Base-by-base conservation (phyloP, 1,140 invertebrate genomes). In the Bacillus rossius region DNA sequence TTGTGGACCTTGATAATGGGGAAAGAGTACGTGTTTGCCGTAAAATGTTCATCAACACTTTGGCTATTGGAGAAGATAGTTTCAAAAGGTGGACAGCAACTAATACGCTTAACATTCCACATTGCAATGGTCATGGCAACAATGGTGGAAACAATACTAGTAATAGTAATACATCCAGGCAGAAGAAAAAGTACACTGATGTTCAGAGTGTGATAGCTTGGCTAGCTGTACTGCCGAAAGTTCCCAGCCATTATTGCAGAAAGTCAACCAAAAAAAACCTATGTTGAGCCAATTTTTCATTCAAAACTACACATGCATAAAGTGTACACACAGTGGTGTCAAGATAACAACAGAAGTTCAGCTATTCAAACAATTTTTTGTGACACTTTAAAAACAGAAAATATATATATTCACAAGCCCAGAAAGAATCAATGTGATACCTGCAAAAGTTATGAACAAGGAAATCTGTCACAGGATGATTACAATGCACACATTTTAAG, bases 181-280 rank as follows among this genome's bases (percentile, higher is more conserved):
- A 34, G 10, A 34, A 34, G 4, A 34, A 34, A 34, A 34, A 34
- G 29, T 34, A 34, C 29, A 34, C 4, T 10, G 29, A 34, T 34
- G 29, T 34, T n/a, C n/a, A 25, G 14, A 17, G 26, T 49, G 42
- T 50, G 8, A 57, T 50, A 38, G 47, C 50, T 23, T 61, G 54
- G 55, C 22, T 55, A 41, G 13, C 29, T 43, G 38, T 48, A 47
- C 23, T 38, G 16, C 20, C 26, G 16, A 50, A 43, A 19, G 25
- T 64, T 16, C 22, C 38, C 10, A 48, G 22, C n/a, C 20, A 63
- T 37, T 65, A 58, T 22, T 61, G 59, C 34, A 54, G 47, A n/a
- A 16, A 20, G 16, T 55, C 26, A 57, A 20, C 26, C n/a, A 22
- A 22, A 10, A n/a, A 49, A 34, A 40, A 64, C 37, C 20, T 45